A percentile compares a stretch with the other conserved stretches of the same genome.
Evolutionary conservation across 2,113 vertebrate genomes (phyloP).

Genomic region (Pygoscelis adeliae): DNA sequence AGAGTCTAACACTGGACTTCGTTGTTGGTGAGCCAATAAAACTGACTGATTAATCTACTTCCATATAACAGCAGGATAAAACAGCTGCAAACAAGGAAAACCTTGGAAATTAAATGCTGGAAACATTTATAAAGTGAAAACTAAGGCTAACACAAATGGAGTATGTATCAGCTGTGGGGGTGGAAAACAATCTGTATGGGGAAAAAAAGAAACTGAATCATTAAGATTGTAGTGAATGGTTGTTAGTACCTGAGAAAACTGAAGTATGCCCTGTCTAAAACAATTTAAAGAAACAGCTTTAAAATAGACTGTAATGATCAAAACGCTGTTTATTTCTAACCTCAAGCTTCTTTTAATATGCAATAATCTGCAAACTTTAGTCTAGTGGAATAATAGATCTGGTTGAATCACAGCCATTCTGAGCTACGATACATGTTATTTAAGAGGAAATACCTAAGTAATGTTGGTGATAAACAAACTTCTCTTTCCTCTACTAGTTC

Average conservation of each 20-base stretch:
- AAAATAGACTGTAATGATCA: background rate
- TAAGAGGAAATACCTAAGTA: background rate
- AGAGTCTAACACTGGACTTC: constrained; percentile 29
- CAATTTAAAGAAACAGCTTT: background rate
- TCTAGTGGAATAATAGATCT: background rate
- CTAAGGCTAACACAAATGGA: constrained; percentile 31
- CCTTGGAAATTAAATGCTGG: constrained; percentile 46
- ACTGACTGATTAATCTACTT: constrained; percentile 46
- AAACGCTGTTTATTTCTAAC: background rate
- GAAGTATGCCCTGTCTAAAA: background rate
- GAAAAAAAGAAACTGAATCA: constrained; percentile 1
- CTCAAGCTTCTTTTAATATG: background rate
- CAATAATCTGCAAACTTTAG: background rate
- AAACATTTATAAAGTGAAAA: constrained; percentile 64
- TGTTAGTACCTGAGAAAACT: background rate
- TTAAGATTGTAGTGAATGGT: background rate
- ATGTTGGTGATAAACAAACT: background rate
- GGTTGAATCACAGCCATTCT: background rate
- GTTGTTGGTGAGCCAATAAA: constrained; percentile 59
- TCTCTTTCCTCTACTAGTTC: background rate
- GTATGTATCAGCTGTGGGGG: background rate
- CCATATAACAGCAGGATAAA: constrained; percentile 37
- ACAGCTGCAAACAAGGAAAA: constrained; percentile 53
- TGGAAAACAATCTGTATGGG: constrained; percentile 38
- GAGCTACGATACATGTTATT: background rate